phyloP scores from a whole-genome alignment of 2,888 invertebrate species.

The Trilocha varians region DNA sequence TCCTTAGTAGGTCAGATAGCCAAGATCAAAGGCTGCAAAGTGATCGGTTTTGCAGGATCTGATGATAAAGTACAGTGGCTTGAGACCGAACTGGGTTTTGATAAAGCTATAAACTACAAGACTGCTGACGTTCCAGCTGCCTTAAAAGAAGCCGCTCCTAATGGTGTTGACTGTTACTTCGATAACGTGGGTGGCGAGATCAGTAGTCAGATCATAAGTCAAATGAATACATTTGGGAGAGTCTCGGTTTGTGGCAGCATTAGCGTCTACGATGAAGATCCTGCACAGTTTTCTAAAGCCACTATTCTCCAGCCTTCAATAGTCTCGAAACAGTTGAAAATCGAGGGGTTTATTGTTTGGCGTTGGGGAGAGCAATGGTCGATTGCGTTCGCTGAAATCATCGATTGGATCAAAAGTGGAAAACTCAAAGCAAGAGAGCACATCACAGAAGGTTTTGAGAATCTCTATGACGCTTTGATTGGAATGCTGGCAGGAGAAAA shows the following conservation, averaged over 20 bases:
- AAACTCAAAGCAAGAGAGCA: conserved; percentile 76
- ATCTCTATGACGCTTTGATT: conserved; percentile 75
- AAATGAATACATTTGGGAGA: conserved; percentile 73
- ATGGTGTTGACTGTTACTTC: conserved; percentile 81
- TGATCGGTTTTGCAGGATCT: conserved; percentile 81
- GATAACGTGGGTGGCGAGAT: too few relatives aligned
- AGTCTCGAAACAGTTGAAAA: conserved; percentile 64
- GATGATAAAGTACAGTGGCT: conserved; percentile 81
- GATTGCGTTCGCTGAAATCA: conserved; percentile 57
- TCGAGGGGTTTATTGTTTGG: conserved; percentile 57
- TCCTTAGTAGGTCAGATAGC: conserved; percentile 83
- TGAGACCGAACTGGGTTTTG: conserved; percentile 75
- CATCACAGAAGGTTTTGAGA: conserved; percentile 76
- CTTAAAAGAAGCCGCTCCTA: conserved; percentile 60
- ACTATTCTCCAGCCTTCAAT: conserved; percentile 58
- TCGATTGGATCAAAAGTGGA: conserved; percentile 56
- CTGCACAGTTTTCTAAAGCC: conserved; percentile 19
- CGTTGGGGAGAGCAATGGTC: conserved; percentile 65
- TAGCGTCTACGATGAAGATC: conserved; percentile 63
- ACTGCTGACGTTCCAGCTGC: conserved; percentile 53
- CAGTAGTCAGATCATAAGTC: conserved; percentile 64
- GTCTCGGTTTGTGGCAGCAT: conserved; percentile 77
- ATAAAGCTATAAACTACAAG: conserved; percentile 80
- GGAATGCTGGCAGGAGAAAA: conserved; percentile 39
- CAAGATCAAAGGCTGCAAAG: conserved; percentile 74